Conservation (phyloP, 2,113 vertebrate genomes). For the Cygnus buccinator region DNA sequence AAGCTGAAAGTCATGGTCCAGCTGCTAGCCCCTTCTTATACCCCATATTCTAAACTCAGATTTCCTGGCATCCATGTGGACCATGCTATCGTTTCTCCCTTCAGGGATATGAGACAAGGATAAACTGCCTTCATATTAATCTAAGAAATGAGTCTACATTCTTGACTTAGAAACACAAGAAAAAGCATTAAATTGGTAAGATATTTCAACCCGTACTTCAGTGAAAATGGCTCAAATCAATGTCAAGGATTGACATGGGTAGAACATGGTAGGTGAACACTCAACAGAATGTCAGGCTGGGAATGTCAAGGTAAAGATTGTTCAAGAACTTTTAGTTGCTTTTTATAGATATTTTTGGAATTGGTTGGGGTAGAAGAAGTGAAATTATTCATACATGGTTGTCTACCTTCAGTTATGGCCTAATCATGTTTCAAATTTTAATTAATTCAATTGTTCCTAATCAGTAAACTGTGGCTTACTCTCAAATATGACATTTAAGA, state of each 20-base stretch:
- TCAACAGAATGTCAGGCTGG: background rate
- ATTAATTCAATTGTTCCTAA: background rate
- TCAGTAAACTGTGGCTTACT: background rate
- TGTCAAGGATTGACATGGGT: background rate
- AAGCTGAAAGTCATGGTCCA: background rate
- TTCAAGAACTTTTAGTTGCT: background rate
- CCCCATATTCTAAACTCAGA: background rate
- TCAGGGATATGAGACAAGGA: background rate
- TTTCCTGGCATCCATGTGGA: background rate
- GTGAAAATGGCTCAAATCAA: background rate
- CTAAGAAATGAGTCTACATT: background rate
- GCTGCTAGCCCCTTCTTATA: background rate
- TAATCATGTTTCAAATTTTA: background rate
- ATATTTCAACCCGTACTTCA: background rate
- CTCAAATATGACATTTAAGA: background rate
- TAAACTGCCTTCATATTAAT: background rate
- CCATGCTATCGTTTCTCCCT: background rate
- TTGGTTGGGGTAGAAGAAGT: background rate
- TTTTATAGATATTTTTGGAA: background rate
- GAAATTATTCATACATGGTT: background rate
- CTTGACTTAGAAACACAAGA: background rate
- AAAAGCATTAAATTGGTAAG: background rate
- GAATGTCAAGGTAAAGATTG: background rate
- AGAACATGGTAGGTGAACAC: background rate
- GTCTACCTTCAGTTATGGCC: background rate